Percentiles rank a stretch among this genome's conserved stretches.
Conservation (phyloP, 2,888 invertebrate species). For the Panzeria rudis region DNA sequence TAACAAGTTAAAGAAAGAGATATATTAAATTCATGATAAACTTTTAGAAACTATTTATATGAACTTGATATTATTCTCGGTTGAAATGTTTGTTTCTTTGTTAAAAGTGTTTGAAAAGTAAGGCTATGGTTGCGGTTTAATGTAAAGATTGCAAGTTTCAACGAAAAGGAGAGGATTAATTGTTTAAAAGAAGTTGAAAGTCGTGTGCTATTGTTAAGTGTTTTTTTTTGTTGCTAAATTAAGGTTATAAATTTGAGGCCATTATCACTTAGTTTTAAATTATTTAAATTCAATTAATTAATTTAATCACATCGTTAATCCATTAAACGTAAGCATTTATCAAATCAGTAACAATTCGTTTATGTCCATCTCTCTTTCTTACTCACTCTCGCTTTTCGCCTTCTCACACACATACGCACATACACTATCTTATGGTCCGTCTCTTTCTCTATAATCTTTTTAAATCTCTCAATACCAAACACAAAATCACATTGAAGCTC, state of each 20-base stretch:
- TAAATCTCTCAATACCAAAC: constrained; percentile 50
- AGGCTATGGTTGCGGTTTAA: not conserved
- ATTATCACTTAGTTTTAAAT: constrained; percentile 52
- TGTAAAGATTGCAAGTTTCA: constrained; percentile 38
- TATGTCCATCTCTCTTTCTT: not conserved
- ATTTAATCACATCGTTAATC: constrained; percentile 66
- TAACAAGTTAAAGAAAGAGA: not conserved
- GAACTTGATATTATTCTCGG: constrained; percentile 12
- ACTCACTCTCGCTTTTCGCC: constrained; percentile 52
- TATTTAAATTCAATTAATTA: constrained; percentile 48
- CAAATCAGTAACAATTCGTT: constrained; percentile 45
- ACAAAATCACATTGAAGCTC: constrained; percentile 61
- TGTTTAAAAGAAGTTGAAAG: not conserved
- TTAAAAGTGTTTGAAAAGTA: not conserved
- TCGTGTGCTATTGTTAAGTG: constrained; percentile 10
- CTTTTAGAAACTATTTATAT: constrained; percentile 27
- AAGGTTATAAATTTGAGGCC: constrained; percentile 42
- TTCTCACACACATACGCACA: not conserved
- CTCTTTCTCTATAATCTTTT: constrained; percentile 23
- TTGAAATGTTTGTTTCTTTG: not conserved
- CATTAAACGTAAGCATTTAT: constrained; percentile 63
- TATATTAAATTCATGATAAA: constrained; percentile 32
- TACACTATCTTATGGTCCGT: constrained; percentile 34
- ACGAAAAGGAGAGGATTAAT: constrained; percentile 62
- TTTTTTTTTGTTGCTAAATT: constrained; percentile 21